Base-by-base conservation (phyloP, 2,888 invertebrate species). In the Celastrina argiolus region DNA sequence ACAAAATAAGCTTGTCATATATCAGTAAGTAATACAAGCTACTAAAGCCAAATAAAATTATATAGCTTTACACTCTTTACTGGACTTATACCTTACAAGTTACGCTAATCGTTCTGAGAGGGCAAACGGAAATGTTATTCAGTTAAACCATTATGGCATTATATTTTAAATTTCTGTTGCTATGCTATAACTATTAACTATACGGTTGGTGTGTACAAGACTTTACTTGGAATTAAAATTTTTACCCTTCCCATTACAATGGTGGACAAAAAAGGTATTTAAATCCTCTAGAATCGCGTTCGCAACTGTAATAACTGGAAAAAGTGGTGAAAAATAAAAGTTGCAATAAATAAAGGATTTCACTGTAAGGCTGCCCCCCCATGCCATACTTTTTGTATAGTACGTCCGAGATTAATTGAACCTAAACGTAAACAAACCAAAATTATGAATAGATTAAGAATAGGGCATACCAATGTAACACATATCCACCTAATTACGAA, bases 111-210 rank as follows among this genome's bases (percentile, higher is more conserved):
- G 69, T 68, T 69, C 71, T 68, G 7, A n/a, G 58, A 28, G 31
- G 18, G 66, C 64, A 70, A 68, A 65, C 74, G 76, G 76, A 76
- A 73, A 71, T 74, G 70, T 75, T 74, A 71, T 71, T 73, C 72
- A 73, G 69, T 69, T 42, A 71, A 72, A 74, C 74, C 74, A 72
- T 75, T 74, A 74, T 65, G 18, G 10, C 59, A 22, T 8, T n/a
- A 34, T 59, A 59, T 59, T 34, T 36, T 1, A 36, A 14, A 56
- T 28, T 56, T 10, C 22, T 41, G 41, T 22, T 51, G 51, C 22
- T 22, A 51, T 12, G 51, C 51, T 51, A 22, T 22, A 51, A 22
- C 22, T 51, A 51, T 14, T 22, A 51, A 22, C 22, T 51, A 51
- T 14, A 22, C 22, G 2, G 61, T 18, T 12, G 12, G 39, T 61